Base-by-base conservation (phyloP, 2,888 invertebrate genomes). In the Atethmia centrago region DNA sequence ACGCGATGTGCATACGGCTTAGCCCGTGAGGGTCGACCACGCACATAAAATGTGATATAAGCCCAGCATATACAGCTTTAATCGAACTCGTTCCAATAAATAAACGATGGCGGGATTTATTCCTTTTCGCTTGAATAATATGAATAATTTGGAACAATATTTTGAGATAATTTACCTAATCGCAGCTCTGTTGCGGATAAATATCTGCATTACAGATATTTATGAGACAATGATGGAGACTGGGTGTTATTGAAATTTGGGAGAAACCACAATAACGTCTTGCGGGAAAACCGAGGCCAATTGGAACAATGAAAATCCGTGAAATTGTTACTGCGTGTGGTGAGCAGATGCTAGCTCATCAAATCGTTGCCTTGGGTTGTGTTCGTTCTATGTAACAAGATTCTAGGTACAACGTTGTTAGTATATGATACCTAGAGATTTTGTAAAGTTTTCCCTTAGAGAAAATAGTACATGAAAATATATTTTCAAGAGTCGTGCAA, bases 181-280 rank as follows among this genome's bases (percentile, higher is more conserved):
- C 5, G 9, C 0, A 21, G 16, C 28, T 31, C 40, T 31, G 66
- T 31, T 47, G 67, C 16, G 16, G 14, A 58, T 49, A 55, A 68
- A 31, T 49, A 65, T 61, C 47, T 56, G 28, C 25, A 74, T 55
- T 70, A n/a, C 21, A 83, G 31, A 83, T 64, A 67, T 71, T 79
- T n/a, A 61, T 58, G 75, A 78, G 53, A 68, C 59, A 77, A 59
- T 58, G 36, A 49, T 45, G 42, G 51, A 59, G 59, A 42, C 42
- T 53, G 59, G 21, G 21, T 68, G 47, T 61, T 83, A 71, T 75
- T 75, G 67, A 74, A 75, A 55, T 64, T 59, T 71, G 67, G 74
- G 83, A 75, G 55, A 81, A 83, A 75, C 82, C 79, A 61, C 51
- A 53, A 59, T 58, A 59, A 56, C n/a, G 36, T 51, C 47, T 74